phyloP scores from a whole-genome alignment of 64 coral and sea anemone species.

The Dendronephthya gigantea region DNA sequence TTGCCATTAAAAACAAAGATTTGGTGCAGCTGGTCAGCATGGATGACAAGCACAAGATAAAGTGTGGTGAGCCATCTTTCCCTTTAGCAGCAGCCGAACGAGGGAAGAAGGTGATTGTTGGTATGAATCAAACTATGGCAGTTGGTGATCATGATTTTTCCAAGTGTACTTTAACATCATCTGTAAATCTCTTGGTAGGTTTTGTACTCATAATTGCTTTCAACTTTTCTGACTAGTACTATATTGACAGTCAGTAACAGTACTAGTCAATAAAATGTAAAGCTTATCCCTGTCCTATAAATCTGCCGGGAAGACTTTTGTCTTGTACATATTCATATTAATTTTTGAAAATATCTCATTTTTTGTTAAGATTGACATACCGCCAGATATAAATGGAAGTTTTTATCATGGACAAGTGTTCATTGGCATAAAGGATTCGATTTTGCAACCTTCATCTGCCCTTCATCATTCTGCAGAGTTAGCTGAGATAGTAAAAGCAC shows the following conservation, averaged over 20 bases:
- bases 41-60: slow-evolving; percentile 33
- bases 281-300: not conserved
- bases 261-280: not conserved
- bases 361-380: slow-evolving; percentile 13
- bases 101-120: slow-evolving; percentile 25
- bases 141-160: slow-evolving; percentile 40
- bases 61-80: slow-evolving; percentile 20
- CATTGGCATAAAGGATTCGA: not conserved
- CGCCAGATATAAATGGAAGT: slow-evolving; percentile 4
- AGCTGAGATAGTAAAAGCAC: not conserved
- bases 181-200: slow-evolving; percentile 5
- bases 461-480: slow-evolving; percentile 1
- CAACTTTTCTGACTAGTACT: not conserved
- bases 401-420: slow-evolving; percentile 12
- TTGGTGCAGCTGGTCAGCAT: not conserved
- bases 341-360: not conserved
- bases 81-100: slow-evolving; percentile 31
- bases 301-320: not conserved
- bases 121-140: not conserved
- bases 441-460: not conserved
- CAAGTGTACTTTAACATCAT: not conserved
- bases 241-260: too few species aligned
- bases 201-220: not conserved
- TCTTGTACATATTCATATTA: not conserved
- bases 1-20: not conserved